These are phyloP conservation scores for Cheilosia vulpina DNA, from an alignment of 2,888 invertebrate species.

Conservation along the genomic window DNA sequence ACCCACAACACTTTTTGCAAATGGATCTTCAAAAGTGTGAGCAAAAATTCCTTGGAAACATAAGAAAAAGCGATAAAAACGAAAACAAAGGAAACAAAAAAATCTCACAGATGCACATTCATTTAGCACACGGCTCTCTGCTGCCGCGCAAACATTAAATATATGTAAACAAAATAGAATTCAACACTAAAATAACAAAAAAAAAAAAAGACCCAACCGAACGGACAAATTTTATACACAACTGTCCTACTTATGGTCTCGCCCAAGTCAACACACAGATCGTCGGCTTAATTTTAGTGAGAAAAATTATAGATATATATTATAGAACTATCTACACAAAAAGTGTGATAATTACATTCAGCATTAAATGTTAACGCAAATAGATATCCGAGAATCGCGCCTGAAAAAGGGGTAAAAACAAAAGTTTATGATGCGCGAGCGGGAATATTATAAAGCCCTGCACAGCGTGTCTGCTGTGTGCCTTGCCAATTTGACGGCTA, in stretches of 20 bases:
- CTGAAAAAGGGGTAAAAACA: background rate
- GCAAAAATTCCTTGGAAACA: slow-evolving; percentile 6
- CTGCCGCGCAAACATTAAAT: slow-evolving; percentile 42
- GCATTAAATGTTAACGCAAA: slow-evolving; percentile 46
- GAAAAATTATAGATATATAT: background rate
- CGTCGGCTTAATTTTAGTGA: slow-evolving; percentile 41
- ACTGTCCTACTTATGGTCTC: slow-evolving; percentile 43
- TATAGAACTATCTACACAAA: slow-evolving; percentile 14
- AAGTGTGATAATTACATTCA: slow-evolving; percentile 33
- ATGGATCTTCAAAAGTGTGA: background rate
- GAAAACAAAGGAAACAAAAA: slow-evolving; percentile 5
- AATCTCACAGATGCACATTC: slow-evolving; percentile 43
- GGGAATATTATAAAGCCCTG: slow-evolving; percentile 12
- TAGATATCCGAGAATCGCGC: slow-evolving; percentile 14
- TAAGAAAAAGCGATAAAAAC: slow-evolving; percentile 9
- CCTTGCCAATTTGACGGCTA: background rate
- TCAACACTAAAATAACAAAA: slow-evolving; percentile 17
- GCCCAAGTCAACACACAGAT: slow-evolving; percentile 25
- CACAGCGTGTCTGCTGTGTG: background rate
- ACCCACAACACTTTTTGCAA: background rate
- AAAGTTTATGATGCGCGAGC: slow-evolving; percentile 22
- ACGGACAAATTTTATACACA: slow-evolving; percentile 4
- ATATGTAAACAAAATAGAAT: slow-evolving; percentile 48
- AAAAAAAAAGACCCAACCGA: background rate
- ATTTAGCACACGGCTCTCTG: slow-evolving; percentile 26